phyloP scores from a whole-genome alignment of 2,113 vertebrate species.

The Ceyx melanurus region DNA sequence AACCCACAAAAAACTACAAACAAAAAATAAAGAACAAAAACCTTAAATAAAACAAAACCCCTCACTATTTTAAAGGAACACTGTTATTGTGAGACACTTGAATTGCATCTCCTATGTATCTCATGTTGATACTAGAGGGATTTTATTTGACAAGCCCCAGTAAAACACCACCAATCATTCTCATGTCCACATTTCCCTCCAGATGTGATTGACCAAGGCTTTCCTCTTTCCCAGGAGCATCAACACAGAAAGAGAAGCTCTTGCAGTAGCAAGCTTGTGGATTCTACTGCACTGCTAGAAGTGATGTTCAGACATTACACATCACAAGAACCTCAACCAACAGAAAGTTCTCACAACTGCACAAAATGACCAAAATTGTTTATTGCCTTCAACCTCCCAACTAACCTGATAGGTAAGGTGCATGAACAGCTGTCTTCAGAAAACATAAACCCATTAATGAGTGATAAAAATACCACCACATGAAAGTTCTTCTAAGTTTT shows the following conservation, averaged over 20 bases:
- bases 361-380: not conserved
- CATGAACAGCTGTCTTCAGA: not conserved
- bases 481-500: not conserved
- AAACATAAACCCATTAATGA: not conserved
- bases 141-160: not conserved
- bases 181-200: not conserved
- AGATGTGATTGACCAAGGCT: not conserved
- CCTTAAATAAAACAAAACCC: too few relatives aligned
- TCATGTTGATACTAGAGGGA: not conserved
- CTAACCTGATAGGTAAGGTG: not conserved
- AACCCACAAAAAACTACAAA: too few relatives aligned
- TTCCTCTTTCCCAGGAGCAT: not conserved
- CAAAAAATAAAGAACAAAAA: too few relatives aligned
- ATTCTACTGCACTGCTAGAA: not conserved
- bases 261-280: not conserved
- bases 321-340: not conserved
- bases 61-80: not conserved
- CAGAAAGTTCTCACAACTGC: not conserved
- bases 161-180: not conserved
- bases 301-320: not conserved
- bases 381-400: not conserved
- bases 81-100: not conserved
- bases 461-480: rapidly evolving
- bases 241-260: not conserved
- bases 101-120: not conserved